These are phyloP conservation scores for Busseola fusca DNA, from an alignment of 2,888 invertebrate species.

Conservation along the genomic window DNA sequence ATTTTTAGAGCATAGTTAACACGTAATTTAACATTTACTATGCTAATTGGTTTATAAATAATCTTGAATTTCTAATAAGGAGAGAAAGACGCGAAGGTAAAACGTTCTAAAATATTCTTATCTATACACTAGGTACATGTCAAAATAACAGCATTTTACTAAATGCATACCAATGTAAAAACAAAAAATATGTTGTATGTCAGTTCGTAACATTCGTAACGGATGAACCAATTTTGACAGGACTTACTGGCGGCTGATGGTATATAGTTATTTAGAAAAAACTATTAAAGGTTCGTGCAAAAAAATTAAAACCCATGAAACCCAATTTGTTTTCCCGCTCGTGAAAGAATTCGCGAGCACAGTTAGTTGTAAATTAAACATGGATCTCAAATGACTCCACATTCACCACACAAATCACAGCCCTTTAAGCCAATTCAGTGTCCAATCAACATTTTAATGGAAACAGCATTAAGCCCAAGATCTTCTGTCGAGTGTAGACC, in stretches of 20 bases:
- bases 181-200: not conserved
- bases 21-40: constrained; percentile 13
- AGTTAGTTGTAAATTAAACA: not conserved
- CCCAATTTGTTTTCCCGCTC: not conserved
- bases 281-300: not conserved
- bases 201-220: not conserved
- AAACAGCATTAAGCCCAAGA: constrained; percentile 65
- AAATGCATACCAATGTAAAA: not conserved
- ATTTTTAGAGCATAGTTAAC: constrained; percentile 32
- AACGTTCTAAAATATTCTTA: not conserved
- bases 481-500: constrained; percentile 70
- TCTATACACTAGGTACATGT: not conserved
- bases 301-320: not conserved
- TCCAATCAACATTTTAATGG: constrained; percentile 59
- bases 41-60: constrained; percentile 33
- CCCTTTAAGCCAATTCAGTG: constrained; percentile 47
- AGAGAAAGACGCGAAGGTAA: not conserved
- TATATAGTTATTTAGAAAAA: not conserved
- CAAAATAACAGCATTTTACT: not conserved
- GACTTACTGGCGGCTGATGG: not conserved
- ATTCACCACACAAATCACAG: constrained; percentile 37
- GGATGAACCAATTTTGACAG: not conserved
- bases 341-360: not conserved
- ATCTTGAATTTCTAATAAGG: not conserved
- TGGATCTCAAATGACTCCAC: constrained; percentile 9